phyloP scores from a whole-genome alignment of 2,797 vertebrate species.

The Triplophysa yarkandensis region DNA sequence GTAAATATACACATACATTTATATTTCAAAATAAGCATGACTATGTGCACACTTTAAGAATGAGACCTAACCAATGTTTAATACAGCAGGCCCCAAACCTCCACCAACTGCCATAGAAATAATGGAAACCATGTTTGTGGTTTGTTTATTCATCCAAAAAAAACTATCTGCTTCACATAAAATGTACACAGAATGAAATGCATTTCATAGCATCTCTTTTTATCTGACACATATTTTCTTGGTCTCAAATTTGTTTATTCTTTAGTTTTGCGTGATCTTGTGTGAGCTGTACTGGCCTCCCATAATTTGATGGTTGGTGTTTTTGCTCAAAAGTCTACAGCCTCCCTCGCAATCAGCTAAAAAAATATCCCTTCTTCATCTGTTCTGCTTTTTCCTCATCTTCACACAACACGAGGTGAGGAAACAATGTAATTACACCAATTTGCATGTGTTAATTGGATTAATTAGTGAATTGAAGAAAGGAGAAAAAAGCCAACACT shows the following conservation, averaged over 20 bases:
- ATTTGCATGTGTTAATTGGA: conserved; percentile 71
- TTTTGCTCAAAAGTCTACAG: background rate
- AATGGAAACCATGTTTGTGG: background rate
- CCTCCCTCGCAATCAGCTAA: conserved; percentile 24
- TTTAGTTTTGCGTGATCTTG: background rate
- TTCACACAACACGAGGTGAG: conserved; percentile 65
- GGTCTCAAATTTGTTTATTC: background rate
- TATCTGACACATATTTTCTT: background rate
- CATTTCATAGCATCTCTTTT: background rate
- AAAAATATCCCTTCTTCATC: conserved; percentile 44
- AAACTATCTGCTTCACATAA: background rate
- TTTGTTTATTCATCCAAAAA: background rate
- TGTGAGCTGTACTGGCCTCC: background rate
- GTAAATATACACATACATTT: too few species aligned
- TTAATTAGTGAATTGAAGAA: conserved; percentile 62
- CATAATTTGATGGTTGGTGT: background rate
- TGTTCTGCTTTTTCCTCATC: conserved; percentile 39
- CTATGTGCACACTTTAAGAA: too few species aligned
- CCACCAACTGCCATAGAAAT: background rate
- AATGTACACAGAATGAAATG: background rate
- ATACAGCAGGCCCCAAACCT: too few species aligned
- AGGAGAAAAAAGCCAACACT: conserved; percentile 21
- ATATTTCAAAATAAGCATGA: too few species aligned
- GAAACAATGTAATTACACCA: conserved; percentile 65
- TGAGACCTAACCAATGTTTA: too few species aligned